Evolutionary conservation across 2,797 vertebrate species (phyloP), one percentile per base, ranked within the genome.

Genomic region (Rhinella marina): DNA sequence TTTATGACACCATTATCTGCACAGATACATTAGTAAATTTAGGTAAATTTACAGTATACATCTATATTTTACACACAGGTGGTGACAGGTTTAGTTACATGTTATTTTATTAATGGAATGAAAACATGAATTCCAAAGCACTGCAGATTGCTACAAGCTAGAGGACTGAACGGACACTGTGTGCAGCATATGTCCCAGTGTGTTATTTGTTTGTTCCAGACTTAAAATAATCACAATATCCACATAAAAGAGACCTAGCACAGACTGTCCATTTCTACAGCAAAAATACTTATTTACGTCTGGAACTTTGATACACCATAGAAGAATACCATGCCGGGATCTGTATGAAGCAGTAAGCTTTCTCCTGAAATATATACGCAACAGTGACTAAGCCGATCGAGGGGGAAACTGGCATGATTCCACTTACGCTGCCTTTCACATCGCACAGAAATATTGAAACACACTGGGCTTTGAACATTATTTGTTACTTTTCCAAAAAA

Each of bases 191-290:
- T 70, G 21, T 86, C 80, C 72, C 84, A 79, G 79, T 82, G 72
- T 89, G 84, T 88, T 85, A 82, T 82, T 76, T 88, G 48, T 86
- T 88, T 86, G 80, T 79, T 86, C 62, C 80, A 83, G 82, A 79
- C 41, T 75, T 76, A 83, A 86, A 82, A 81, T 59, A 83, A 82
- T 72, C 57, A 68, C 79, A 86, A 61, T 70, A 78, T 48, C 41
- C 62, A 78, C 29, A 79, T 89, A 78, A 83, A 86, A 78, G 79
- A 64, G 48, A 21, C 29, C 82, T 5, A 48, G 48, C 54, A 32
- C 72, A 83, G 68, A n/a, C 66, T 78, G 80, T 72, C 50, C 50
- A 82, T 89, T 89, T 61, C 84, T 73, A 86, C 79, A 86, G 52
- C 80, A 76, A n/a, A 81, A 62, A 86, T 78, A 17, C 54, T 68